A percentile compares a stretch with the other conserved stretches of the same genome.
These are phyloP conservation scores for Agriopis aurantiaria DNA, from an alignment of 2,888 invertebrate genomes.

Conservation along the genomic window DNA sequence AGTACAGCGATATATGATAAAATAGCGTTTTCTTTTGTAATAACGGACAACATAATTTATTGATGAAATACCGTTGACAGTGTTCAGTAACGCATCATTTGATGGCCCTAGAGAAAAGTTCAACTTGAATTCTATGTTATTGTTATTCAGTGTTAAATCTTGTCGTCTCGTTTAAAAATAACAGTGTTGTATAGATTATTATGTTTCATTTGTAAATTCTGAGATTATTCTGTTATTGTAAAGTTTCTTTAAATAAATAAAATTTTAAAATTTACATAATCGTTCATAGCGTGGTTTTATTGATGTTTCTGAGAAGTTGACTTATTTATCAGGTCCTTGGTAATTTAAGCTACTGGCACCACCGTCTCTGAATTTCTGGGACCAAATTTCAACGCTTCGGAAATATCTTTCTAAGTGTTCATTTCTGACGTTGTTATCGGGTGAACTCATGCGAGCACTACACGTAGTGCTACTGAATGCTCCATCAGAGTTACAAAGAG, in stretches of 20 bases:
- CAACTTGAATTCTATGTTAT: constrained; percentile 79
- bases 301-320: constrained; percentile 40
- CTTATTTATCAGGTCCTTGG: constrained; percentile 56
- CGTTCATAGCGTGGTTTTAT: constrained; percentile 80
- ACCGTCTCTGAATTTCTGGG: constrained; percentile 51
- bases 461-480: constrained; percentile 69
- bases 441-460: constrained; percentile 53
- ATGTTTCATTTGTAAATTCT: constrained; percentile 83
- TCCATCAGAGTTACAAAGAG: constrained; percentile 74
- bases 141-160: constrained; percentile 86
- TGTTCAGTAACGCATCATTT: constrained; percentile 71
- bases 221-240: constrained; percentile 85
- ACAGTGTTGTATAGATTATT: constrained; percentile 85
- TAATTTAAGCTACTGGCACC: constrained; percentile 53
- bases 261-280: constrained; percentile 85
- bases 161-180: constrained; percentile 85
- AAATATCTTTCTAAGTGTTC: constrained; percentile 78
- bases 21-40: neutral
- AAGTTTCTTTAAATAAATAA: constrained; percentile 85
- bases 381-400: constrained; percentile 76
- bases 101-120: constrained; percentile 77
- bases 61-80: constrained; percentile 33
- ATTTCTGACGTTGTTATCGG: constrained; percentile 64
- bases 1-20: neutral
- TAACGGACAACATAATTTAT: constrained; percentile 2